Percentiles rank a stretch among this genome's conserved stretches.
phyloP scores from a whole-genome alignment of 2,113 vertebrate species.

The Etheostoma cragini region DNA sequence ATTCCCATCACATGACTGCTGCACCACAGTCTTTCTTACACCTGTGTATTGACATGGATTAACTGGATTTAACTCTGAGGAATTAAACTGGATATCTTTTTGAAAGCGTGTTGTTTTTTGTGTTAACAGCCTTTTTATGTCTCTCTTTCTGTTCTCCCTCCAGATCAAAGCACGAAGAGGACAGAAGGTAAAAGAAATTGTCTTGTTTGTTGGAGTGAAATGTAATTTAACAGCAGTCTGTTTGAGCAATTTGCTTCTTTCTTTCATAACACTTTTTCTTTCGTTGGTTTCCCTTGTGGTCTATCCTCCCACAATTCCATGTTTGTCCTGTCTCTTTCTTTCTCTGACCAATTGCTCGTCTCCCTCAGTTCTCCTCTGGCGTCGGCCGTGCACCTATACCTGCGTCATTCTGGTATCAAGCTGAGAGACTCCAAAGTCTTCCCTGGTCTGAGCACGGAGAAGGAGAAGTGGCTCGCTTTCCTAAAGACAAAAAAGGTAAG shows the following conservation, averaged over 20 bases:
- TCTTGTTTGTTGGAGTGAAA: neutral
- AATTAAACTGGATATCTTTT: neutral
- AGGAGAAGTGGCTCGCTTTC: conserved; percentile 94
- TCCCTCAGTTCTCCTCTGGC: conserved; percentile 87
- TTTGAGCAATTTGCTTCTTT: neutral
- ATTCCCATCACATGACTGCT: conserved; percentile 60
- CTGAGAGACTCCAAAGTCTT: conserved; percentile 86
- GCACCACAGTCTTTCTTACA: neutral
- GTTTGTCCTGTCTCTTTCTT: neutral
- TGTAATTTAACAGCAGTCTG: neutral
- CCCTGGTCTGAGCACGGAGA: conserved; percentile 87
- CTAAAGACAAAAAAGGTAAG: conserved; percentile 93
- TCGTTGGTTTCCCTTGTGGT: neutral
- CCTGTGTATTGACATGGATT: neutral
- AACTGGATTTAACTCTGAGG: conserved; percentile 6
- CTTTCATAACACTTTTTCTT: conserved; percentile 2
- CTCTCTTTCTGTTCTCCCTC: conserved; percentile 25
- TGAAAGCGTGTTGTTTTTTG: neutral
- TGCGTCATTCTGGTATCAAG: conserved; percentile 90
- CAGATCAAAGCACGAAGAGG: conserved; percentile 83
- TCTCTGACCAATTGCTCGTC: neutral
- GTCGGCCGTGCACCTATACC: conserved; percentile 89
- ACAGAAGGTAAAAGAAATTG: conserved; percentile 71
- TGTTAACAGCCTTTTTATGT: conserved; percentile 22
- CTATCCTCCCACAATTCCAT: neutral